These are phyloP conservation scores for Hoplodrina ambigua DNA, from an alignment of 2,888 invertebrate genomes.

Conservation along the genomic window DNA sequence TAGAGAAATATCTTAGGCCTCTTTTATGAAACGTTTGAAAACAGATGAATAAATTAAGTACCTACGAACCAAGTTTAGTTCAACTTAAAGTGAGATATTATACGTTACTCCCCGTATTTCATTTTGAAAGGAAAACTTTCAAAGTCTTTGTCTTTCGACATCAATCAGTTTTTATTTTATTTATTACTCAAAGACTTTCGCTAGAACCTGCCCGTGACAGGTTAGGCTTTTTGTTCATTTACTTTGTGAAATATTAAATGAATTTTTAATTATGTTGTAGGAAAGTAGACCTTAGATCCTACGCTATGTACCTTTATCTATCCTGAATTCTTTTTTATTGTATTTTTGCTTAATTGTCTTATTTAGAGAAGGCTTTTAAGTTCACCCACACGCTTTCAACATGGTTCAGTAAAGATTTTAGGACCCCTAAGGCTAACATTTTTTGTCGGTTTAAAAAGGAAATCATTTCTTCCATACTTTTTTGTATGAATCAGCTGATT, in stretches of 20 bases:
- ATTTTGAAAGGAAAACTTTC: slow-evolving; percentile 34
- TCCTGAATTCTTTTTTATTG: neutral
- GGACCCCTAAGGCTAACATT: too few species aligned
- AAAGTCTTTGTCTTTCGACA: slow-evolving; percentile 48
- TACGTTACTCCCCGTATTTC: slow-evolving; percentile 34
- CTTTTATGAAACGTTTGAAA: slow-evolving; percentile 38
- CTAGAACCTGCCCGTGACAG: slow-evolving; percentile 24
- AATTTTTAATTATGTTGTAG: slow-evolving; percentile 17
- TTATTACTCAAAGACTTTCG: slow-evolving; percentile 27
- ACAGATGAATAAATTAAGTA: slow-evolving; percentile 53
- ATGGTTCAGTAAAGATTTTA: too few species aligned
- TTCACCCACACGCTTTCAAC: too few species aligned
- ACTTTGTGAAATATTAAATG: slow-evolving; percentile 12
- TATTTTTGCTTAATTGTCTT: too few species aligned
- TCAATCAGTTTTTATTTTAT: slow-evolving; percentile 55
- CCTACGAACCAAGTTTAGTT: slow-evolving; percentile 4
- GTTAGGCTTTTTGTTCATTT: slow-evolving; percentile 12
- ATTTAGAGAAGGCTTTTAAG: too few species aligned
- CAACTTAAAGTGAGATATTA: slow-evolving; percentile 25
- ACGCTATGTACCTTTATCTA: too few species aligned
- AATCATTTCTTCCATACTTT: too few species aligned
- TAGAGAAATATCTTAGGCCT: slow-evolving; percentile 1
- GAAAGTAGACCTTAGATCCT: neutral
- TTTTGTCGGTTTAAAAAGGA: too few species aligned
- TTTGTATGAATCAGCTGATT: too few species aligned